These are phyloP conservation scores for Isotomurus palustris DNA, from an alignment of 2,888 invertebrate genomes.

Conservation along the genomic window DNA sequence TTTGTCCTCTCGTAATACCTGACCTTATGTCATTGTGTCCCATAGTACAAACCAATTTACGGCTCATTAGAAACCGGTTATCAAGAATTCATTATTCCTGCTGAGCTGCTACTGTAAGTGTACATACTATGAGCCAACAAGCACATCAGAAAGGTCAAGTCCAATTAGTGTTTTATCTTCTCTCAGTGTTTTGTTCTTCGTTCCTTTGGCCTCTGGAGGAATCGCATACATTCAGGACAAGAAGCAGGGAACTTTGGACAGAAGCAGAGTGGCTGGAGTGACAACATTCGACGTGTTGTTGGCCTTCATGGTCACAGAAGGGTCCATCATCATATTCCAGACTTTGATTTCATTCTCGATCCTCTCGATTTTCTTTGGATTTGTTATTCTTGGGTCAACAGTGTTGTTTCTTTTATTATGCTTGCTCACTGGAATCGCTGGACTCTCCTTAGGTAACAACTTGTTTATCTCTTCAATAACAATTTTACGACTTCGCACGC, in stretches of 20 bases:
- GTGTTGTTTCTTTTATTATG: neutral
- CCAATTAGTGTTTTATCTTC: too few species aligned
- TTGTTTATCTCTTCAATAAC: neutral
- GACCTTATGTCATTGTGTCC: neutral
- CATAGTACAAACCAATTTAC: slow-evolving; percentile 6
- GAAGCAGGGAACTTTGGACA: slow-evolving; percentile 8
- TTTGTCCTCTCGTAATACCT: too few species aligned
- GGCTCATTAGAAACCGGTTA: slow-evolving; percentile 9
- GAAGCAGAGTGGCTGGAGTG: slow-evolving; percentile 5
- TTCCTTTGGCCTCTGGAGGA: slow-evolving; percentile 8
- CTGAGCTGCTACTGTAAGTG: slow-evolving; percentile 3
- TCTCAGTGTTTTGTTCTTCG: slow-evolving; percentile 4
- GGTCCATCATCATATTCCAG: slow-evolving; percentile 1
- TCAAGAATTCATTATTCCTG: slow-evolving; percentile 8
- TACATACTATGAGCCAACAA: too few species aligned
- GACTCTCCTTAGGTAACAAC: slow-evolving; percentile 6
- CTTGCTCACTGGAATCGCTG: neutral
- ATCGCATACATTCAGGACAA: slow-evolving; percentile 10
- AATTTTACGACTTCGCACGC: neutral
- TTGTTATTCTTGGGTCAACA: neutral
- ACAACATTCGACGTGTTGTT: slow-evolving; percentile 4
- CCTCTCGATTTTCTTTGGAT: neutral
- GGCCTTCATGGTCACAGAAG: slow-evolving; percentile 12
- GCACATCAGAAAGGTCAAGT: too few species aligned
- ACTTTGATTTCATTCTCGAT: neutral